Evolutionary conservation across 1,140 invertebrate genomes (phyloP).

Genomic region (Mycetomoellerius zeteki): DNA sequence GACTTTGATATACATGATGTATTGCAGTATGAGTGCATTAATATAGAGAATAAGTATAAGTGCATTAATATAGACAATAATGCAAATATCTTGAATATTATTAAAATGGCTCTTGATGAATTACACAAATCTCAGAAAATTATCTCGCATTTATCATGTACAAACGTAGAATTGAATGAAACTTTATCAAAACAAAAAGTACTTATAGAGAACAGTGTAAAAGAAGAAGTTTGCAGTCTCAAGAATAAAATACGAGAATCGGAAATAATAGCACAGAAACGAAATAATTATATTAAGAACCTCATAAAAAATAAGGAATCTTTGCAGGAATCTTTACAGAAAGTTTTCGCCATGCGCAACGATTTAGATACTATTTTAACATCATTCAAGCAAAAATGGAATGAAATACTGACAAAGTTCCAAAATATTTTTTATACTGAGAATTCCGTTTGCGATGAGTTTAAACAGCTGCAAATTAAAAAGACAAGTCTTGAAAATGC

Average conservation of each 20-base stretch:
- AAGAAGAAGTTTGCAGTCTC: conserved; percentile 61
- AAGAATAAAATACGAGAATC: conserved; percentile 64
- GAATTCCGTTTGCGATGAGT: conserved; percentile 72
- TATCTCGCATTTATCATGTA: conserved; percentile 61
- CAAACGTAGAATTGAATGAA: conserved; percentile 68
- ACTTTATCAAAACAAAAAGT: conserved; percentile 63
- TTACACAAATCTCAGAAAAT: conserved; percentile 42
- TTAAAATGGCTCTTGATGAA: conserved; percentile 53
- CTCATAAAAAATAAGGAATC: conserved; percentile 75
- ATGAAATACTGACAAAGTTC: conserved; percentile 62
- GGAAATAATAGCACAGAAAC: conserved; percentile 66
- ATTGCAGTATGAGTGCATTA: not conserved
- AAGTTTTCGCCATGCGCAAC: conserved; percentile 68
- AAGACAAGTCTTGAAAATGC: conserved; percentile 70
- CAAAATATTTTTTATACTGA: conserved; percentile 55
- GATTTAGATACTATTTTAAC: conserved; percentile 74
- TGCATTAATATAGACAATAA: not conserved
- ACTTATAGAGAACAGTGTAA: conserved; percentile 36
- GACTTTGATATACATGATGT: conserved; percentile 15
- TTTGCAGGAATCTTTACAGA: conserved; percentile 74
- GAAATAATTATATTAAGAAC: conserved; percentile 66
- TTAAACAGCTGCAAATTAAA: conserved; percentile 73
- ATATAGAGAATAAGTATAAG: conserved; percentile 30
- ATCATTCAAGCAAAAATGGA: conserved; percentile 70
- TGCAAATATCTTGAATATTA: conserved; percentile 46